These are phyloP conservation scores for Ochotona princeps DNA, from an alignment of 2,113 vertebrate genomes.

Conservation along the genomic window DNA sequence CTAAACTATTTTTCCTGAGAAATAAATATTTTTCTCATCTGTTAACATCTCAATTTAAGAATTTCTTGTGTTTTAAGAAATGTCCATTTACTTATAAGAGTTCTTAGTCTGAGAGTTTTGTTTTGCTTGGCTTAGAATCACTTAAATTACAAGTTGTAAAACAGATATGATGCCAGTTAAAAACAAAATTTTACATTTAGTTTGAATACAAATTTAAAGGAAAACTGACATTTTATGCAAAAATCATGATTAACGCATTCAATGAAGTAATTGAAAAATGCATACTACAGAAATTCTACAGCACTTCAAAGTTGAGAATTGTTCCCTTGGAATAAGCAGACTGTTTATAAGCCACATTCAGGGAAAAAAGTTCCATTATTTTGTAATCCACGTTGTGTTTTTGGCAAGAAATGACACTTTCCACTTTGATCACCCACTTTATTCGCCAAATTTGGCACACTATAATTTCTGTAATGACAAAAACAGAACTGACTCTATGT, in stretches of 20 bases:
- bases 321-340: conserved; percentile 6
- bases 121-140: not conserved
- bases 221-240: not conserved
- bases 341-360: not conserved
- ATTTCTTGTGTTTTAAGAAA: not conserved
- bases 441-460: conserved; percentile 36
- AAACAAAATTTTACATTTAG: not conserved
- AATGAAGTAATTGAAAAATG: conserved; percentile 1
- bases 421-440: conserved; percentile 42
- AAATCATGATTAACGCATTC: not conserved
- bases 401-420: conserved; percentile 14
- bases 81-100: not conserved
- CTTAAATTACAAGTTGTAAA: conserved; percentile 9
- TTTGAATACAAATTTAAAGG: not conserved
- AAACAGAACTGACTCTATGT: conserved; percentile 21
- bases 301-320: conserved; percentile 43
- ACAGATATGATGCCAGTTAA: not conserved
- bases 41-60: not conserved
- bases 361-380: conserved; percentile 13
- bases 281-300: not conserved
- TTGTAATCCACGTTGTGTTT: conserved; percentile 42
- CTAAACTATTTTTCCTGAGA: conserved; percentile 11
- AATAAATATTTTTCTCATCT: not conserved
- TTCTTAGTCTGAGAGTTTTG: not conserved
- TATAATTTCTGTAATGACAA: conserved; percentile 36